Base-by-base conservation (phyloP, 2,888 invertebrate genomes). In the Nyleta sp. region DNA sequence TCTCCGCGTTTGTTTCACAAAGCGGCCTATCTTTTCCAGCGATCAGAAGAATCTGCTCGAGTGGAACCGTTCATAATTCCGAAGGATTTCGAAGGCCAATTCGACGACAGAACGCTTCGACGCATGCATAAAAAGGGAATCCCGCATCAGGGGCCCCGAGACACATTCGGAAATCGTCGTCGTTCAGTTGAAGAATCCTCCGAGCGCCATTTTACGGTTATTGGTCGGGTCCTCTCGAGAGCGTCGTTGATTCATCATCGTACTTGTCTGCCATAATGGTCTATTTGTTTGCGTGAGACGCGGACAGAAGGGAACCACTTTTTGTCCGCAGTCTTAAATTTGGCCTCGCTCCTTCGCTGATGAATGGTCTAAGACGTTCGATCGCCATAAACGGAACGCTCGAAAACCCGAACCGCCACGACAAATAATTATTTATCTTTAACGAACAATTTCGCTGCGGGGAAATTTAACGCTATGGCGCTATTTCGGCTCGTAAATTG, bases 201-300 rank as follows among this genome's bases (percentile, higher is more conserved):
- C 53, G 73, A 55, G 65, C 64, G 42, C 50, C 73, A 44, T 73
- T 59, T 64, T 48, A 59, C 73, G 65, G 42, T 48, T 72, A 72
- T 55, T 62, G 48, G 64, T 59, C 18, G 64, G 64, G 35, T 18
- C 50, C 46, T 46, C 40, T 68, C 64, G 44, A 52, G 59, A 64
- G 53, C 65, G 50, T 67, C 60, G 75, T 78, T 68, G 78, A 80
- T 78, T 80, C 78, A 78, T 78, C 74, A 65, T 71, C 70, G 74
- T 78, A 78, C 73, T 74, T 60, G 70, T 70, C 60, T 24, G 44
- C 53, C 53, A 73, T 70, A 78, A 70, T 70, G 48, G 73, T 70
- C 73, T 70, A 74, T 70, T 78, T 73, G 78, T 78, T 78, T 67
- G 78, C 76, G 64, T 57, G 60, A 68, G 72, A 53, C 40, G 55